Evolutionary conservation across 1,140 invertebrate species (phyloP).

Genomic region (Ceratosolen fusciceps): DNA sequence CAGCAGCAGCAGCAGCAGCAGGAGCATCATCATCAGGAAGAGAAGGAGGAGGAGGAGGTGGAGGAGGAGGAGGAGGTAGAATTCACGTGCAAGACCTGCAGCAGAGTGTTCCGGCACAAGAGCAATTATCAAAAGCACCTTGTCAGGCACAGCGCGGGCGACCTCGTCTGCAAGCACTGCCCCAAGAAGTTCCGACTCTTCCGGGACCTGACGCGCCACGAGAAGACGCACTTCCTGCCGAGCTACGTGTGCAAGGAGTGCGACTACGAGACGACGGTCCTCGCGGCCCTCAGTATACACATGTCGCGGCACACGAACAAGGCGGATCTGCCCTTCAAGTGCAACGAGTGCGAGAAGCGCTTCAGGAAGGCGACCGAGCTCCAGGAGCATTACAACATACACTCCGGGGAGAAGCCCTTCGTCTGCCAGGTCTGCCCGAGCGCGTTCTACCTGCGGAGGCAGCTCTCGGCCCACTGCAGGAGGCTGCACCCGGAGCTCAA

Average conservation of each 20-base stretch:
- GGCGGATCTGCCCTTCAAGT: constrained; percentile 72
- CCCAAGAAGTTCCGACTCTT: constrained; percentile 66
- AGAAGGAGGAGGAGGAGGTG: neutral
- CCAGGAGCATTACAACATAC: constrained; percentile 70
- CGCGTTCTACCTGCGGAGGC: constrained; percentile 70
- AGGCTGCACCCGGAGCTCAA: constrained; percentile 66
- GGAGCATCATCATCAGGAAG: no score
- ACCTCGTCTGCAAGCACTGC: constrained; percentile 67
- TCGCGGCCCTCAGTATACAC: constrained; percentile 64
- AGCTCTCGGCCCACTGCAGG: constrained; percentile 65
- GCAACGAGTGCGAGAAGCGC: constrained; percentile 75
- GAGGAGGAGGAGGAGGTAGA: constrained; percentile 44
- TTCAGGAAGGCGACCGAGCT: constrained; percentile 72
- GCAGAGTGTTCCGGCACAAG: constrained; percentile 66
- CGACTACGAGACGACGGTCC: constrained; percentile 68
- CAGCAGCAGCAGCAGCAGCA: no score
- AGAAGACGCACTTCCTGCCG: constrained; percentile 68
- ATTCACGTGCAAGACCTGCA: constrained; percentile 64
- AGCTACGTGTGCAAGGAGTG: constrained; percentile 68
- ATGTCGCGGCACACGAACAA: constrained; percentile 66
- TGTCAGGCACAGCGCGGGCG: constrained; percentile 62
- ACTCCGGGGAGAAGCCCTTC: constrained; percentile 72
- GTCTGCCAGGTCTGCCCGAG: constrained; percentile 74
- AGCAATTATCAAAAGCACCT: constrained; percentile 68
- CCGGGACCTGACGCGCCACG: constrained; percentile 67